Evolutionary conservation across 2,797 vertebrate genomes (phyloP), one percentile per base, ranked within the genome.

Genomic region (Psittacula echo): DNA sequence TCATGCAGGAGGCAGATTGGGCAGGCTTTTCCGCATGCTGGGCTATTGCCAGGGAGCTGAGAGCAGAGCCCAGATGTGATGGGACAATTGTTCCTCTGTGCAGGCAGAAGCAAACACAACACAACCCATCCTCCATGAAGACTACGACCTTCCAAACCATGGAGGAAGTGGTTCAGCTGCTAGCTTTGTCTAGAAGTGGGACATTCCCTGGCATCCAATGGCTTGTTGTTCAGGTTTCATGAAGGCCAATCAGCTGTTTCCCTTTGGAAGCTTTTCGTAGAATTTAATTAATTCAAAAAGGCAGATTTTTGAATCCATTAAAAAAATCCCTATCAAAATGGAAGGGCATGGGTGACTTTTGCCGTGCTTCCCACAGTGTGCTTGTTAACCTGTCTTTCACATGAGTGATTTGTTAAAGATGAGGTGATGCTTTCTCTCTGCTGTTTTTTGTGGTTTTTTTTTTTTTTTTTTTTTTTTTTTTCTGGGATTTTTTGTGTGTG

Each of bases 1-100:
- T 26, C 11, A 1, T 0, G 2, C 34, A 32, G 45, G 29, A 15
- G 30, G 11, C 0, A 1, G 44, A 20, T 37, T 29, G 48, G 3
- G 2, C 30, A 48, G 58, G 32, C 7, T 58, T 56, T 65, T 4
- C 37, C 11, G 13, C 4, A 0, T 21, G 58, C 65, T 1, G 0
- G 29, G 23, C 19, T 58, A 18, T 23, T 45, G 29, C 22, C 27
- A 8, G 48, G 54, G 48, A 51, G 27, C 37, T 0, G 0, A 44
- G 44, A 65, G 20, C 65, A 27, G 42, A 84, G 60, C 29, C n/a
- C 5, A 1, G n/a, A 32, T 3, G 6, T 6, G 11, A 41, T 1
- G 7, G 70, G 42, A 27, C 0, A 6, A 37, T 66, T 2, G 0
- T 45, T 72, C 47, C 34, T 34, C 42, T 30, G 18, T 41, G 23